Base-by-base conservation (phyloP, 2,113 vertebrate species). In the Megaceryle torquata region DNA sequence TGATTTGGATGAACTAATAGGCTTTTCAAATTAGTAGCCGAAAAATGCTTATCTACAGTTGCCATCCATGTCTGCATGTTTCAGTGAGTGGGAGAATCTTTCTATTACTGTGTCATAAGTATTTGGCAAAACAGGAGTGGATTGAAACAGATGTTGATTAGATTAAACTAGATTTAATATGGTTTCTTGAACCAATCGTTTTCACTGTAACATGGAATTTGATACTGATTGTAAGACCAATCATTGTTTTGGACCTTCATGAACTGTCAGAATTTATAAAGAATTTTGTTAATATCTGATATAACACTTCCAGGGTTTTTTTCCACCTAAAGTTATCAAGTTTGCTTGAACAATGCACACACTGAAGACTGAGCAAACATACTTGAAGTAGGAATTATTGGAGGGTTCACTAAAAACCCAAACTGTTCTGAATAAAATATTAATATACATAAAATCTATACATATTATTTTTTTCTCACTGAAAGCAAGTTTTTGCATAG, bases 11-110 rank as follows among this genome's bases (percentile, higher is more conserved):
- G 10, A 29, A 54, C 11, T 7, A 20, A 70, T 72, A 71, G 11
- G 6, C 25, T 65, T 88, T 77, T 75, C 53, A 51, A 65, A 86
- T 3, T 26, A 59, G n/a, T 41, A 4, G 6, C 14, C 4, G 12
- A 63, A 90, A 64, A 13, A 4, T 4, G 0, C 9, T 63, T 75
- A 64, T 37, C 24, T 85, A 64, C 0, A 0, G 35, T 35, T 33
- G 5, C 10, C 48, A 37, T 51, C 19, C 54, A 37, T 13, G 33
- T 43, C 44, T 65, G 12, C 12, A 10, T 19, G 19, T 35, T 77
- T 35, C 48, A 60, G 28, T 3, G 5, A 70, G 33, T 28, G 21
- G 26, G 44, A n/a, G 5, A 77, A 35, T 24, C 8, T 37, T 64
- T 7, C 31, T 64, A n/a, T 31, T 68, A 24, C 12, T 43, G 6